Evolutionary conservation across 2,888 invertebrate genomes (phyloP).

Genomic region (Eilema sororculum): DNA sequence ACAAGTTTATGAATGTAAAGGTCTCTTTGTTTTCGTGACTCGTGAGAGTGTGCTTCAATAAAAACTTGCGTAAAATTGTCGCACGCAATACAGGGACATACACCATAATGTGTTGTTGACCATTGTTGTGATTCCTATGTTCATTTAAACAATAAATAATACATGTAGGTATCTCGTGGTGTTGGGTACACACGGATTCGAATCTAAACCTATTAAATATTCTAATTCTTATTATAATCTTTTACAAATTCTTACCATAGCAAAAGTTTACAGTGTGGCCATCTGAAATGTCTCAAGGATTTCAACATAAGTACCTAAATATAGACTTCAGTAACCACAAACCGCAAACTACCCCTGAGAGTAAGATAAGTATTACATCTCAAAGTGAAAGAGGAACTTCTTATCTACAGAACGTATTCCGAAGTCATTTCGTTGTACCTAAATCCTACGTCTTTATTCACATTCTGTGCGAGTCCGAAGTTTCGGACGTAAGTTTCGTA

Average conservation of each 20-base stretch:
- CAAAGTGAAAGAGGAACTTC: background rate
- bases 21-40: background rate
- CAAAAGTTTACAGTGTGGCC: background rate
- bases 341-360: background rate
- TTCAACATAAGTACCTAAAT: background rate
- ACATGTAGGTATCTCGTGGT: constrained; percentile 4
- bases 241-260: background rate
- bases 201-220: background rate
- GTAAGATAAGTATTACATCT: background rate
- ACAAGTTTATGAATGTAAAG: background rate
- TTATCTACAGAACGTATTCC: background rate
- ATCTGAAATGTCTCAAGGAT: background rate
- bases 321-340: background rate
- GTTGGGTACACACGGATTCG: constrained; percentile 8
- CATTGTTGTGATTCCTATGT: constrained; percentile 8
- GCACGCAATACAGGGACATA: background rate
- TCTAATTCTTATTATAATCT: background rate
- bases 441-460: background rate
- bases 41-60: background rate
- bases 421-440: background rate
- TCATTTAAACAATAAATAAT: constrained; percentile 2
- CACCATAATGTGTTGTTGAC: background rate
- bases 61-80: background rate
- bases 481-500: background rate
- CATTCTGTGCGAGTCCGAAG: background rate